Evolutionary conservation across 2,113 vertebrate species (phyloP), one percentile per base, ranked within the genome.

Genomic region (Malurus alboscapulatus): DNA sequence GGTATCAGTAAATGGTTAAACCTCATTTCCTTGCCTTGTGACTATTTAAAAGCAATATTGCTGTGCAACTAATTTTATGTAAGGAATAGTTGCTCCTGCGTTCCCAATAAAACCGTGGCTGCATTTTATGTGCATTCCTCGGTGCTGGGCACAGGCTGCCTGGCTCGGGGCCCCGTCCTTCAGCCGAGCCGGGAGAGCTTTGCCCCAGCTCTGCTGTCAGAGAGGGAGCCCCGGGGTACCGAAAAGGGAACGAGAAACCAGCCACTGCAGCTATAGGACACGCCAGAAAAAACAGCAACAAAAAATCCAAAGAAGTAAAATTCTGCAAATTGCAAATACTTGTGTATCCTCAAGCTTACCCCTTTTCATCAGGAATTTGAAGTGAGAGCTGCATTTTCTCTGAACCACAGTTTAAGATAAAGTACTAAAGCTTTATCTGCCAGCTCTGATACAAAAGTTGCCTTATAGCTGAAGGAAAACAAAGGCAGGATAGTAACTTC

Each of bases 121-220:
- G 94, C 44, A 14, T 93, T 97, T 98, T 97, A 98, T 91, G 96
- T 92, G 97, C 97, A 97, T 97, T 98, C 97, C 97, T 97, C 25
- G 6, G 89, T 4, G 68, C 86, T 86, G 95, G 97, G 94, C 87
- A 96, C 71, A 86, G 94, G 85, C 96, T 47, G 78, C 80, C 82
- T 74, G 77, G 88, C 87, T 45, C 7, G 26, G 88, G 86, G 91
- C 61, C 90, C 88, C 48, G 3, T 30, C 92, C 95, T 96, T 87
- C 9, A 34, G 29, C 71, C 12, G 3, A 80, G 72, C 63, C 69
- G 7, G 55, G 45, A 6, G 51, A 69, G 40, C 85, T 91, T 55
- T 42, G 68, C 93, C 94, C 89, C 77, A 91, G 90, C 48, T 30
- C 92, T 5, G 24, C 44, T 79, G 55, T 92, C 65, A 45, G 78